Evolutionary conservation across 2,888 invertebrate species (phyloP).

Genomic region (Coelopa pilipes): DNA sequence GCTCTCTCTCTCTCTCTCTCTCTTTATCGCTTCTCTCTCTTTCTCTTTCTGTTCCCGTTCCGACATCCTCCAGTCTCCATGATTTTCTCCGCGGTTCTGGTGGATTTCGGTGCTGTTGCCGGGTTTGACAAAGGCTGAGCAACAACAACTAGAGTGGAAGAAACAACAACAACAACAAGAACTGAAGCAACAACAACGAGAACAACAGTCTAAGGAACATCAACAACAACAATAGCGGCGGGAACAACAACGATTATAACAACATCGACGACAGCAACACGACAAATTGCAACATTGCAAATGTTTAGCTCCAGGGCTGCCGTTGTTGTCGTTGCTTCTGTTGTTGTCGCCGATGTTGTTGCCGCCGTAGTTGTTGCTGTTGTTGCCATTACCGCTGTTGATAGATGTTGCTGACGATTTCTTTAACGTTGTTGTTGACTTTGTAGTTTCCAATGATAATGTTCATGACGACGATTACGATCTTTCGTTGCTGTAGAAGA

Average conservation of each 20-base stretch:
- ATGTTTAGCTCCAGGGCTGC: neutral
- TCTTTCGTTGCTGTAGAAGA: no score
- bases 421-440: no score
- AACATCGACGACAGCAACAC: neutral
- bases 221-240: no score
- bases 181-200: no score
- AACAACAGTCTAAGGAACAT: no score
- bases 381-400: neutral
- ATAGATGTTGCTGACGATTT: no score
- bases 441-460: no score
- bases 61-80: conserved; percentile 1
- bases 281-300: conserved; percentile 10
- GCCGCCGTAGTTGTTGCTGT: neutral
- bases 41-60: neutral
- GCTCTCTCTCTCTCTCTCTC: neutral
- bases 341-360: conserved; percentile 7
- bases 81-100: neutral
- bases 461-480: no score
- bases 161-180: neutral
- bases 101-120: neutral
- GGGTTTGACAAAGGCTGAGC: neutral
- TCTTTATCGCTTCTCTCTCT: neutral
- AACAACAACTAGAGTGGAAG: neutral
- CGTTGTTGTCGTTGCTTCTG: neutral
- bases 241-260: no score